Conservation (phyloP, 2,888 invertebrate genomes). For the Heterodera filipjevi region DNA sequence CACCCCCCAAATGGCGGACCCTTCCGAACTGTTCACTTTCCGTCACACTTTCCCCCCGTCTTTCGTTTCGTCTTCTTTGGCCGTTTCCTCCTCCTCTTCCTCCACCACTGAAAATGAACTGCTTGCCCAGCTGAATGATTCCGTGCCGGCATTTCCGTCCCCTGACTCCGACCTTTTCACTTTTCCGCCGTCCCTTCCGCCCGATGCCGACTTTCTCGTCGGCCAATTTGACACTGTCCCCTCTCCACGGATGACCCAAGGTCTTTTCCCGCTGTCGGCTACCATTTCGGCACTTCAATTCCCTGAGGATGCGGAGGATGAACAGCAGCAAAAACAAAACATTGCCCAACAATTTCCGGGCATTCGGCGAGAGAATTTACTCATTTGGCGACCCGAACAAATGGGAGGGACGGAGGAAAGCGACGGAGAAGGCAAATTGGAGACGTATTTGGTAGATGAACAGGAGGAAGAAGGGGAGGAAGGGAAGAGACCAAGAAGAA, state of each 20-base stretch:
- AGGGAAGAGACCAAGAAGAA: not conserved
- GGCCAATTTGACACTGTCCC: constrained; percentile 25
- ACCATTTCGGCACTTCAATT: constrained; percentile 32
- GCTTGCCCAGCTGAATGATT: not conserved
- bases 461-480: not conserved
- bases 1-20: constrained; percentile 21
- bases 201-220: constrained; percentile 23
- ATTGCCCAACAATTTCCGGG: constrained; percentile 20
- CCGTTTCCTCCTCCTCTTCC: not conserved
- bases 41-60: constrained; percentile 21
- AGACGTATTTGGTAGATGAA: constrained; percentile 2
- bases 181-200: constrained; percentile 2
- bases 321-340: not conserved
- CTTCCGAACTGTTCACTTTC: constrained; percentile 26
- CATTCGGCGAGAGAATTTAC: constrained; percentile 20
- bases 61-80: not conserved
- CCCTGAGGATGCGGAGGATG: not conserved
- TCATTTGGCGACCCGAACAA: constrained; percentile 26
- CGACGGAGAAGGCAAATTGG: not conserved
- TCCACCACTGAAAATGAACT: not conserved
- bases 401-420: not conserved
- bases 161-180: constrained; percentile 24
- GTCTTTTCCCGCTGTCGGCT: constrained; percentile 27
- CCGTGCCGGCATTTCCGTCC: constrained; percentile 4
- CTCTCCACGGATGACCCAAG: not conserved